phyloP scores from a whole-genome alignment of 2,113 vertebrate species.

The Corapipo altera region DNA sequence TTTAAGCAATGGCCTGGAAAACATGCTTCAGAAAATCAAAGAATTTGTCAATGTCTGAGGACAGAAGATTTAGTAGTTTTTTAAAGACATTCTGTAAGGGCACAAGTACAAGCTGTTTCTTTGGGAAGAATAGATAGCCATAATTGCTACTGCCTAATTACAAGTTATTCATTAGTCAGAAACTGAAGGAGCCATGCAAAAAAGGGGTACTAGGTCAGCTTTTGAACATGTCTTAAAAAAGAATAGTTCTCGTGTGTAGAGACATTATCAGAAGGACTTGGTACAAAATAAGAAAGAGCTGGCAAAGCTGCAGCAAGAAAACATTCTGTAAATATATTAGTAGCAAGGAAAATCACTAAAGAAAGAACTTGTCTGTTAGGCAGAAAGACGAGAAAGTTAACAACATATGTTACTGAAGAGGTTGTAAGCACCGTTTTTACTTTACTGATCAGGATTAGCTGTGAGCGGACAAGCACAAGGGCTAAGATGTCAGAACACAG shows the following conservation, averaged over 20 bases:
- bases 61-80: constrained; percentile 23
- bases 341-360: not conserved
- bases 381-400: not conserved
- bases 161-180: constrained; percentile 29
- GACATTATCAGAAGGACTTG: not conserved
- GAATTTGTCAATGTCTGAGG: not conserved
- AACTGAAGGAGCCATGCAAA: constrained; percentile 12
- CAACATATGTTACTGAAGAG: not conserved
- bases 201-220: not conserved
- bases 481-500: not conserved
- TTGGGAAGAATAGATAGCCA: constrained; percentile 13
- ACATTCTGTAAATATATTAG: not conserved
- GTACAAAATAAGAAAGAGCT: not conserved
- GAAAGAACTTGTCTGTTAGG: not conserved
- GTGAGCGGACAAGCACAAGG: not conserved
- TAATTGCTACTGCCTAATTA: constrained; percentile 52
- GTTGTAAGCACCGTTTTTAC: not conserved
- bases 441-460: not conserved
- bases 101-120: constrained; percentile 28
- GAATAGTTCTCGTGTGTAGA: not conserved
- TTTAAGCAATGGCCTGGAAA: constrained; percentile 5
- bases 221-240: not conserved
- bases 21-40: constrained; percentile 48
- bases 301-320: not conserved
- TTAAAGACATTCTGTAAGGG: not conserved